Evolutionary conservation across 2,113 vertebrate genomes (phyloP), one percentile per base, ranked within the genome.

Genomic region (Vicugna pacos): DNA sequence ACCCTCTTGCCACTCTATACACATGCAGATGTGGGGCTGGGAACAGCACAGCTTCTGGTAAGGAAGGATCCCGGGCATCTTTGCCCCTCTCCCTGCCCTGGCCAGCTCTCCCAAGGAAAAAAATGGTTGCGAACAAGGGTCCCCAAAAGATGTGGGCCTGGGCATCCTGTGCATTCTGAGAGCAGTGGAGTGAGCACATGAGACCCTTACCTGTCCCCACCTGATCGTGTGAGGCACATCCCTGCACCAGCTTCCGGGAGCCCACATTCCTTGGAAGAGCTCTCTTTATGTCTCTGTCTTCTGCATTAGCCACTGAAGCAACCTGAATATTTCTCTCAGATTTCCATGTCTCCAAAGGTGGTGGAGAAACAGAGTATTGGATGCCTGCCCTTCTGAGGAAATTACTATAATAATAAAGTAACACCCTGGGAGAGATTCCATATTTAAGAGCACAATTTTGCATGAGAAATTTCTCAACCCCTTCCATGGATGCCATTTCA

Each of bases 361-460:
- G 95, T 89, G 30, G 87, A 76, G 97, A 97, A 87, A 80, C 89
- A 97, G 93, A 94, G 48, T 8, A 3, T 8, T 86, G 84, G 70
- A 77, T 97, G 89, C 93, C 83, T 96, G 3, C 93, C 89, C 65
- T 93, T 97, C 89, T 88, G 97, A 98, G 94, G 95, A 98, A 98
- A 96, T 98, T 69, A 80, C 96, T 97, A 11, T 89, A 79, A 91
- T 96, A 96, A 94, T 88, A 89, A 97, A 98, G 96, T 96, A 95
- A 97, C 19, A 75, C 93, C 89, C 58, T 97, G 91, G 96, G 97
- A 98, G 86, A 96, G 65, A 96, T 84, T 94, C 97, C 30, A 35
- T 93, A 76, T 97, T 96, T 95, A 97, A 97, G 97, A 92, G 96
- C 94, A 86, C 72, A 58, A 80, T 96, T 97, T 96, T 93, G 96